Evolutionary conservation across 2,888 invertebrate species (phyloP), one percentile per base, ranked within the genome.

Genomic region (Blastobasis lacticolella): DNA sequence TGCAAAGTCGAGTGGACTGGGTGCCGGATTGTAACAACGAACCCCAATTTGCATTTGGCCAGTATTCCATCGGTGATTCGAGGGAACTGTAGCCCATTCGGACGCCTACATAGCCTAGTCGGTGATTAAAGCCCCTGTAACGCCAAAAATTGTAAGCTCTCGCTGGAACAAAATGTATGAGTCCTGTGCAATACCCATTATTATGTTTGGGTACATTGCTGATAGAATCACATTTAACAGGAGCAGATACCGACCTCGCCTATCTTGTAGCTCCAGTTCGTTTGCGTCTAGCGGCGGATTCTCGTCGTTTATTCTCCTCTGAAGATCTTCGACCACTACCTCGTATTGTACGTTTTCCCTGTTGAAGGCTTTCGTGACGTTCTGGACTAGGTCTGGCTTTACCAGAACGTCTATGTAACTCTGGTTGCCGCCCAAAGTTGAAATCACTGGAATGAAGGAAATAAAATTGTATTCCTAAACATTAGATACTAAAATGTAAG

Each of bases 271-370:
- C 63, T 90, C 91, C 45, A 90, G 72, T 68, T 94, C 93, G 52
- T 92, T 91, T 66, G 92, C 90, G 53, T 91, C 91, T 10, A 91
- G 80, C 4, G 91, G 89, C 46, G 94, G 94, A 78, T 95, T 96
- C 81, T 95, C 95, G 57, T 91, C 90, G 61, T 95, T 91, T 56
- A 96, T 95, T 48, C 93, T 92, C 64, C 89, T 88, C 75, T 96
- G 95, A 49, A 96, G 75, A 78, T 96, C 93, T 49, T 93, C 90
- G 64, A 96, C 94, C 46, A 94, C 79, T n/a, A 95, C 85, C 49
- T 92, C 89, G 69, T 90, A 94, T 36, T 89, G 74, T 52, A 95
- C 90, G 51, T 91, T 90, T 56, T 91, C 90, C 43, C 90, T 86
- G 51, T 87, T 82, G 41, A 96, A 88, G 51, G 90, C 82, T 49